Evolutionary conservation across 2,888 invertebrate species (phyloP).

Genomic region (Maniola hyperantus): DNA sequence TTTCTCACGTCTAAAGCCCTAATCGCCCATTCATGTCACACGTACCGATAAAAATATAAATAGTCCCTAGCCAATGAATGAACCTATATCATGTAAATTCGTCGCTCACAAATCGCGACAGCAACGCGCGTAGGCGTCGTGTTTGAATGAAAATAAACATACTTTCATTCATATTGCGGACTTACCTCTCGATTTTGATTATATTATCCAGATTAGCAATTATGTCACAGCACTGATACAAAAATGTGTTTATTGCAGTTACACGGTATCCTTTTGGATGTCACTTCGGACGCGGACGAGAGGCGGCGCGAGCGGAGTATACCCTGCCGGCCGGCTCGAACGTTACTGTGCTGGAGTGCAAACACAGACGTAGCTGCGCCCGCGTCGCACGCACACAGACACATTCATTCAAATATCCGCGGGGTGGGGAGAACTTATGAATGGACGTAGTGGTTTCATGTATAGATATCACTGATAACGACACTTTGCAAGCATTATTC

Average conservation of each 20-base stretch:
- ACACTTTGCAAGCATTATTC: conserved; percentile 64
- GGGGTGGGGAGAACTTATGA: conserved; percentile 75
- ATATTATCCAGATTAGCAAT: conserved; percentile 79
- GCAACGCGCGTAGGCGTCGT: conserved; percentile 74
- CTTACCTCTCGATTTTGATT: conserved; percentile 79
- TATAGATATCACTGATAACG: conserved; percentile 60
- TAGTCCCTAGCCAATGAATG: conserved; percentile 75
- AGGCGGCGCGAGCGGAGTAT: conserved; percentile 54
- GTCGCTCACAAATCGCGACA: conserved; percentile 80
- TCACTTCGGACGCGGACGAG: conserved; percentile 51
- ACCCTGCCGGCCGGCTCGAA: conserved; percentile 58
- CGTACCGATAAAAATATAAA: conserved; percentile 76
- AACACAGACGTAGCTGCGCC: conserved; percentile 60
- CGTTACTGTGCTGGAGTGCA: conserved; percentile 57
- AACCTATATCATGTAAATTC: conserved; percentile 80
- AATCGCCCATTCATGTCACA: conserved; percentile 75
- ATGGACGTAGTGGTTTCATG: conserved; percentile 77
- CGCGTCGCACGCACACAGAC: conserved; percentile 67
- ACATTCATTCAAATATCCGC: conserved; percentile 64
- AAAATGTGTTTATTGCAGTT: conserved; percentile 48
- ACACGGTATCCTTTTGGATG: conserved; percentile 70
- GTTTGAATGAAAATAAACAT: conserved; percentile 79
- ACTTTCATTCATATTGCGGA: conserved; percentile 28
- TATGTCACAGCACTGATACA: conserved; percentile 62
- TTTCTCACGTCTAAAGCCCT: conserved; percentile 53